These are phyloP conservation scores for Rotaria macrura DNA, from an alignment of 2,888 invertebrate species.

Conservation along the genomic window DNA sequence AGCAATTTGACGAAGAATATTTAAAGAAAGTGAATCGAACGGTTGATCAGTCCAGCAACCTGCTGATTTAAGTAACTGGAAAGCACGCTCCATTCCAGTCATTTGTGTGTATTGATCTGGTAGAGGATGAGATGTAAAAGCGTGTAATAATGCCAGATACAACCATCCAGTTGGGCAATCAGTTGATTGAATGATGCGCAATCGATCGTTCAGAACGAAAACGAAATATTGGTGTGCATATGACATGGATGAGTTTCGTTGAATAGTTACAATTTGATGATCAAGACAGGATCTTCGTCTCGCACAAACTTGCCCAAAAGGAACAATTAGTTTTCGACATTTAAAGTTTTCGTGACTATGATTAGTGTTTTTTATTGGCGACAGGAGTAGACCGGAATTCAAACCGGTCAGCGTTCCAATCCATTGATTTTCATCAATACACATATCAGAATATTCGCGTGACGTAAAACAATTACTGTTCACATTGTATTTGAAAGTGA, in stretches of 20 bases:
- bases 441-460: background rate
- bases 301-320: background rate
- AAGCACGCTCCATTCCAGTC: constrained; percentile 1
- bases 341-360: background rate
- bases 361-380: background rate
- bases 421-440: too few species aligned
- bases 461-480: background rate
- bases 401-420: background rate
- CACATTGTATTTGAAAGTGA: too few species aligned
- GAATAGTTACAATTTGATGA: background rate
- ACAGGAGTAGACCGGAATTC: background rate
- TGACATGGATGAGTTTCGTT: background rate
- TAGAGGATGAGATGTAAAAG: background rate
- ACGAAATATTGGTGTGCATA: background rate
- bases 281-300: background rate
- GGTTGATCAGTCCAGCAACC: constrained; percentile 2
- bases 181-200: background rate
- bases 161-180: background rate
- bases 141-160: background rate
- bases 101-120: background rate
- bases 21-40: background rate
- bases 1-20: background rate
- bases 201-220: background rate
- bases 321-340: background rate
- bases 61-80: background rate